Conservation (phyloP, 1,140 invertebrate species). For the Diorhabda elongata region DNA sequence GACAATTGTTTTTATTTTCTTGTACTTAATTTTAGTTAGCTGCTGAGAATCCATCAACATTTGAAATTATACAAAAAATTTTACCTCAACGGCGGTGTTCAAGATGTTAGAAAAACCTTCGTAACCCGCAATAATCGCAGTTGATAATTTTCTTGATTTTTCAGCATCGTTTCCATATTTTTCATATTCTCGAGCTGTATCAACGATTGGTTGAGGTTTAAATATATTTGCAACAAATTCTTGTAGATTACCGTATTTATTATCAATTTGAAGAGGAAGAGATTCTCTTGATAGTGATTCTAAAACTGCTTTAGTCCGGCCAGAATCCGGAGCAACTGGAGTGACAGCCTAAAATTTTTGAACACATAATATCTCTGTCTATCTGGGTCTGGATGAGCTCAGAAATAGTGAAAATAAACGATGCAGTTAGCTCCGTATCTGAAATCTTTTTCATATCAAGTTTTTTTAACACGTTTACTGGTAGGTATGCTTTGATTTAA, state of each 20-base stretch:
- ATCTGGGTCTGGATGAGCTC: no score
- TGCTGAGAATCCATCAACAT: not conserved
- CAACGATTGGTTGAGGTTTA: constrained; percentile 62
- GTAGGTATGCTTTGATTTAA: no score
- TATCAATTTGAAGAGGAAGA: constrained; percentile 35
- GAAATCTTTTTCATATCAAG: no score
- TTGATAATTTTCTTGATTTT: constrained; percentile 54
- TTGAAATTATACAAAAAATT: constrained; percentile 7
- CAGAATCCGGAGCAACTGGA: constrained; percentile 35
- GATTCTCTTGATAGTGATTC: constrained; percentile 35
- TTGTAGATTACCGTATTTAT: constrained; percentile 50
- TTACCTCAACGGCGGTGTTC: constrained; percentile 40
- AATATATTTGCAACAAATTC: constrained; percentile 49
- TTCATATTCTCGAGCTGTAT: constrained; percentile 62
- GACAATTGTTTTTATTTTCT: not conserved
- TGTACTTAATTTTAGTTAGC: not conserved
- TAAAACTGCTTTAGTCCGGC: constrained; percentile 34
- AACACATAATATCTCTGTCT: not conserved
- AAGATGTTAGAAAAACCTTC: constrained; percentile 57
- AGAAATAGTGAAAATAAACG: no score
- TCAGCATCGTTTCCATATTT: constrained; percentile 68
- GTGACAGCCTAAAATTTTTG: constrained; percentile 12
- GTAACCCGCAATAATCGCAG: constrained; percentile 54
- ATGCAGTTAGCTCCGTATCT: no score
- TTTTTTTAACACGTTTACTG: no score